phyloP scores from a whole-genome alignment of 2,113 vertebrate genomes.

The Oenanthe melanoleuca region DNA sequence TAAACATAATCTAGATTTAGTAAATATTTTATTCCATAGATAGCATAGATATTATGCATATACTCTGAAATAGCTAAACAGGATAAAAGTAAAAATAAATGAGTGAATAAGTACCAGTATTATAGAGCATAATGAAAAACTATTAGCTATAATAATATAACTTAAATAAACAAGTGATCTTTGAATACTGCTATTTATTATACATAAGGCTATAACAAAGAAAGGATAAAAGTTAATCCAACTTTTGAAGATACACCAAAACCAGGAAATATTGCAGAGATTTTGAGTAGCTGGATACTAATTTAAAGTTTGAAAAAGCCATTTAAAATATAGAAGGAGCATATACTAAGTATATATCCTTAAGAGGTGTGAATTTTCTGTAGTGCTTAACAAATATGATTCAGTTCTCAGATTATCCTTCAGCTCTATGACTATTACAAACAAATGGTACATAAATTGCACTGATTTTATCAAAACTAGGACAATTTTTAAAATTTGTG shows the following conservation, averaged over 20 bases:
- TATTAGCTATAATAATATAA: neutral
- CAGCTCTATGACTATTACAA: neutral
- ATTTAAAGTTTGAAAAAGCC: neutral
- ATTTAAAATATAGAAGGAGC: neutral
- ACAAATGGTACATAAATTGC: neutral
- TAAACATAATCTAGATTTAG: neutral
- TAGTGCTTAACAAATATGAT: neutral
- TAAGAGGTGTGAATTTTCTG: neutral
- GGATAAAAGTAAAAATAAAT: neutral
- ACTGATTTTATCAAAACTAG: neutral
- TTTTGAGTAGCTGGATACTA: neutral
- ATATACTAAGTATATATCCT: neutral
- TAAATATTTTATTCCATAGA: neutral
- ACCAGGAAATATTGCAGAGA: neutral
- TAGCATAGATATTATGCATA: neutral
- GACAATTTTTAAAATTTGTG: neutral
- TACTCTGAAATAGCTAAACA: neutral
- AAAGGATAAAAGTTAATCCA: neutral
- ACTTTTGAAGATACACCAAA: neutral
- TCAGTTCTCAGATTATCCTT: neutral
- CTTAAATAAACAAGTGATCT: neutral
- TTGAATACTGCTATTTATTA: neutral
- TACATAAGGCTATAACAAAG: neutral
- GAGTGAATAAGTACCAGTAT: neutral
- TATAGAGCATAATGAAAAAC: neutral